Percentiles rank a stretch among this genome's conserved stretches.
phyloP scores from a whole-genome alignment of 2,888 invertebrate species.

The Parascotia fuliginaria region DNA sequence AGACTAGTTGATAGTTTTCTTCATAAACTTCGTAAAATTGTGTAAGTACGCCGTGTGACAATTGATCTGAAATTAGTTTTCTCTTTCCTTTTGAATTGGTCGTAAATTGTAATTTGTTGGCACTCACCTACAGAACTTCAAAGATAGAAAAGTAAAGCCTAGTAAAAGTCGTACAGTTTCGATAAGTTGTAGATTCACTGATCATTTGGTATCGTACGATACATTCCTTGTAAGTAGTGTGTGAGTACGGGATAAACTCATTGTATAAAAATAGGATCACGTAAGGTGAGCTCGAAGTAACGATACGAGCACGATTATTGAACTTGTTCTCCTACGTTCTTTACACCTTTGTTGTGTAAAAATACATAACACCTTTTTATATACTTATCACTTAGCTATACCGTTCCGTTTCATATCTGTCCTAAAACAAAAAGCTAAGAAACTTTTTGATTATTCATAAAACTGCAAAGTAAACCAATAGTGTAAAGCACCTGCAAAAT shows the following conservation, averaged over 20 bases:
- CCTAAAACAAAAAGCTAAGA: not conserved
- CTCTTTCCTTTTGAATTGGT: too few species aligned
- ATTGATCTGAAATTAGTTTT: too few species aligned
- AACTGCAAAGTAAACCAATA: conserved; percentile 16
- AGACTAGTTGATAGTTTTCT: too few species aligned
- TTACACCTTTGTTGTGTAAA: conserved; percentile 25
- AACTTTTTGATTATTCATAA: not conserved
- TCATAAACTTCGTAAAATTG: too few species aligned
- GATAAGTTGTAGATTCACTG: conserved; percentile 10
- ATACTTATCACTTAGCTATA: too few species aligned
- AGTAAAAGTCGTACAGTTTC: conserved; percentile 5
- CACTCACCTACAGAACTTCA: not conserved
- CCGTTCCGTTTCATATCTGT: too few species aligned
- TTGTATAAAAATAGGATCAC: conserved; percentile 47
- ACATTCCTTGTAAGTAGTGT: conserved; percentile 76
- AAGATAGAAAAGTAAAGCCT: conserved; percentile 5
- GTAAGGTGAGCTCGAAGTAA: conserved; percentile 37
- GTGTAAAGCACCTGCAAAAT: not conserved
- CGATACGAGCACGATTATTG: conserved; percentile 27
- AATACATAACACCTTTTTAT: conserved; percentile 10
- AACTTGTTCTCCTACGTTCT: conserved; percentile 26
- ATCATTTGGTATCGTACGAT: conserved; percentile 66
- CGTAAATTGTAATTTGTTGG: not conserved
- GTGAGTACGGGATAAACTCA: conserved; percentile 37
- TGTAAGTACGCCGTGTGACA: too few species aligned